Evolutionary conservation across 37 sponge, comb jelly and placozoan genomes (phyloP).

Genomic region (Haliclona indistincta): DNA sequence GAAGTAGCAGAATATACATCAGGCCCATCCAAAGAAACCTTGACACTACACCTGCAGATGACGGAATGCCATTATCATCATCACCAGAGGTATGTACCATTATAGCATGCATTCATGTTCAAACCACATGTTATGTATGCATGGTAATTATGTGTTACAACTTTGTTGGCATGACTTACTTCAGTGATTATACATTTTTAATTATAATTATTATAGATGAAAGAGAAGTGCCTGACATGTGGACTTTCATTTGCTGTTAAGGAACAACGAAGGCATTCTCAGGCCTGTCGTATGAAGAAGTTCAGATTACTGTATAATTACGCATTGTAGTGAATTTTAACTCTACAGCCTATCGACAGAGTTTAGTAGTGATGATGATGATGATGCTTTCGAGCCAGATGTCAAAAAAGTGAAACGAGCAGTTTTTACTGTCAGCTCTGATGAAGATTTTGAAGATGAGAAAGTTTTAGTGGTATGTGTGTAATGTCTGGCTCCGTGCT

Average conservation of each 20-base stretch:
- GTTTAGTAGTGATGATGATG: background rate
- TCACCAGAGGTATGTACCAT: too few species aligned
- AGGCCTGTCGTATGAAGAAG: background rate
- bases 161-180: background rate
- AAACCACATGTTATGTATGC: too few species aligned
- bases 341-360: background rate
- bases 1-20: conserved; percentile 33
- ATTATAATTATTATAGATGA: background rate
- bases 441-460: too few species aligned
- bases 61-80: background rate
- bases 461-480: too few species aligned
- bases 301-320: background rate
- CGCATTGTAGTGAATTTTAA: background rate
- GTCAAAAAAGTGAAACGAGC: too few species aligned
- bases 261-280: background rate
- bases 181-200: background rate
- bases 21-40: conserved; percentile 39
- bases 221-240: conserved; percentile 1
- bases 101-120: too few species aligned
- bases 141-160: too few species aligned
- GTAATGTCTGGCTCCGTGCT: too few species aligned
- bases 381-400: too few species aligned
- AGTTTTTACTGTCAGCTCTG: too few species aligned
- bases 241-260: background rate
- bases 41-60: background rate